Evolutionary conservation across 2,888 invertebrate genomes (phyloP).

Genomic region (Podotricha telesiphe): DNA sequence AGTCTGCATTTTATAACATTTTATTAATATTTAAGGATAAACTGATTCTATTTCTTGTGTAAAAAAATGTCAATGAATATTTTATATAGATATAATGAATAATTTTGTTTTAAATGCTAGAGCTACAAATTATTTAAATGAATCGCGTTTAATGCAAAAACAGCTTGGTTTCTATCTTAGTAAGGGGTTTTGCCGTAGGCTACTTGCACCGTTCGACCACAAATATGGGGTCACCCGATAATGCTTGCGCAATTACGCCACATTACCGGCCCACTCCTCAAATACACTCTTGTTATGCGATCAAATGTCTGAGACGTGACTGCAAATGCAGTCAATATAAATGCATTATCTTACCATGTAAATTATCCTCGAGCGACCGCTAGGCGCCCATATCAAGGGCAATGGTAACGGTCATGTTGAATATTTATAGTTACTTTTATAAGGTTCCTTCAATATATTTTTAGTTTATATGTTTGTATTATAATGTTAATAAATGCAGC

Average conservation of each 20-base stretch:
- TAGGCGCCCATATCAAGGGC: slow-evolving; percentile 56
- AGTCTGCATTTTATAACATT: too few relatives aligned
- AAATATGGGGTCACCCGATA: slow-evolving; percentile 80
- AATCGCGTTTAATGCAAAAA: slow-evolving; percentile 30
- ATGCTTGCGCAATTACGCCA: slow-evolving; percentile 77
- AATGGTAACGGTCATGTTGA: slow-evolving; percentile 37
- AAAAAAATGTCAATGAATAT: neutral
- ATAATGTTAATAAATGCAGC: too few relatives aligned
- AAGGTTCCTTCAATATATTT: slow-evolving; percentile 5
- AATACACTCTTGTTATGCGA: slow-evolving; percentile 72
- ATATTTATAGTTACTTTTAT: slow-evolving; percentile 32
- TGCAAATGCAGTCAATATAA: slow-evolving; percentile 63
- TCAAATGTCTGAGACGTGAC: slow-evolving; percentile 80
- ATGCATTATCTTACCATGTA: slow-evolving; percentile 71
- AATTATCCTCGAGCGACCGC: slow-evolving; percentile 71
- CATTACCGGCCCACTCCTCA: slow-evolving; percentile 61
- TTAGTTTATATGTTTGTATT: neutral
- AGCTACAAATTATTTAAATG: slow-evolving; percentile 33
- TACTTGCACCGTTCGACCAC: slow-evolving; percentile 60
- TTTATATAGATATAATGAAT: neutral
- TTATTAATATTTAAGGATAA: neutral
- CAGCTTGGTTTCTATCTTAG: slow-evolving; percentile 28
- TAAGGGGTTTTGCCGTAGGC: slow-evolving; percentile 38
- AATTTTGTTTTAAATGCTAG: neutral
- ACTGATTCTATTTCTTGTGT: neutral